Percentiles rank a stretch among this genome's conserved stretches.
Evolutionary conservation across 2,113 vertebrate species (phyloP).

Genomic region (Psilopsiagon aymara): DNA sequence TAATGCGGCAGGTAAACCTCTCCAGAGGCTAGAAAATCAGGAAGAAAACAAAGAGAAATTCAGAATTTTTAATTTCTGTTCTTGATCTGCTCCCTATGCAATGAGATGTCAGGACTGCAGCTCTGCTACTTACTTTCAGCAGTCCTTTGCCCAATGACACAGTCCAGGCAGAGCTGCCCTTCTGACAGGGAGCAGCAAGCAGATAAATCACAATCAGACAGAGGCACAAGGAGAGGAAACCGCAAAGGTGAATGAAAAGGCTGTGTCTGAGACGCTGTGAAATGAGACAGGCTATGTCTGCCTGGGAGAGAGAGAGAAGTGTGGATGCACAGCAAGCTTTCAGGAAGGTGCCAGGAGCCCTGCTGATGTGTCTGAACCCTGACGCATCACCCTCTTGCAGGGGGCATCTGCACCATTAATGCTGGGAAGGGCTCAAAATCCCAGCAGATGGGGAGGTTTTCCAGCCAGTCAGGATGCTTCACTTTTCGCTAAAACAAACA

Average conservation of each 20-base stretch:
- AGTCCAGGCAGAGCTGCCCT: neutral
- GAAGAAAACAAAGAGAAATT: neutral
- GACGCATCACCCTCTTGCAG: neutral
- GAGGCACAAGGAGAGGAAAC: neutral
- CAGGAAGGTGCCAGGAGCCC: neutral
- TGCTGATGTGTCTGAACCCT: neutral
- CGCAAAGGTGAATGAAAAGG: neutral
- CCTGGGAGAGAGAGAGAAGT: neutral
- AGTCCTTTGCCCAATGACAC: neutral
- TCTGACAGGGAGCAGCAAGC: neutral
- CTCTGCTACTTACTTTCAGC: conserved; percentile 3
- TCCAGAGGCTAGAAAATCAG: neutral
- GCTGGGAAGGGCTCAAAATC: neutral
- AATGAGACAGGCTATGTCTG: neutral
- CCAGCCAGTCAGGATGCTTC: neutral
- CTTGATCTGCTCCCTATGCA: neutral
- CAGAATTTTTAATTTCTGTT: neutral
- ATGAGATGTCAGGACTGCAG: neutral
- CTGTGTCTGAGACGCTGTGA: neutral
- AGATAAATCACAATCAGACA: neutral
- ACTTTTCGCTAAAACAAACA: neutral
- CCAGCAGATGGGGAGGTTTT: neutral
- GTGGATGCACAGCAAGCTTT: neutral
- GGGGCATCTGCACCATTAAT: neutral
- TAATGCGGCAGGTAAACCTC: neutral